Base-by-base conservation (phyloP, 1,140 invertebrate genomes). In the Ceratina japonica region DNA sequence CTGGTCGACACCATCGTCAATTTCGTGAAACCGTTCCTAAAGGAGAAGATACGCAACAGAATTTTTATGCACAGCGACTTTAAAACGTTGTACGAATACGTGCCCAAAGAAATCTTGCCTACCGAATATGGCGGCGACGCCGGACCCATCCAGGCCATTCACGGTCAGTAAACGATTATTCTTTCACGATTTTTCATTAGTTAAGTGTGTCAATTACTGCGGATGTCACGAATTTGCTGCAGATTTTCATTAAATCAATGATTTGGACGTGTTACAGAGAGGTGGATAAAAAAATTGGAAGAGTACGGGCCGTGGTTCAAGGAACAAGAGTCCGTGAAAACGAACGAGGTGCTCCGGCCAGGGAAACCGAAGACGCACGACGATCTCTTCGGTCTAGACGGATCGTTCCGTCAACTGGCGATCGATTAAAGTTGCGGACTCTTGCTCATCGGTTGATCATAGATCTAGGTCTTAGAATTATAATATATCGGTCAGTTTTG, bases 11-110 rank as follows among this genome's bases (percentile, higher is more conserved):
- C 95, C 16, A 96, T 97, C 74, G 93, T 97, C 44, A 97, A 95
- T 84, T 96, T 97, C 89, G 96, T 97, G 0, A 97, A 96, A 89
- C 96, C 96, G 0, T 97, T 97, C 90, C 92, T 97, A 18, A 97
- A 97, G 87, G 96, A 97, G 86, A 97, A 97, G 90, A 97, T 97
- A 71, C 94, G 95, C 79, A 95, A 96, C 87, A 94, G 97, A 82
- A 96, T 97, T 81, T 95, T 95, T 85, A 94, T 97, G 61, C 96
- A 97, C 89, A 95, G 94, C 74, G 93, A 95, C 20, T 80, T 96
- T 12, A 95, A 97, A 31, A 95, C 95, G 3, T 92, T 97, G 0
- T 96, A 97, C 88, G 95, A 97, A 80, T 94, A 95, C 78, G 92
- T 97, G 27, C 96, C 96, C 0, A 95, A 94, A 84, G 95, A 96